Conservation (phyloP, 2,888 invertebrate species). For the Oscheius sp. region DNA sequence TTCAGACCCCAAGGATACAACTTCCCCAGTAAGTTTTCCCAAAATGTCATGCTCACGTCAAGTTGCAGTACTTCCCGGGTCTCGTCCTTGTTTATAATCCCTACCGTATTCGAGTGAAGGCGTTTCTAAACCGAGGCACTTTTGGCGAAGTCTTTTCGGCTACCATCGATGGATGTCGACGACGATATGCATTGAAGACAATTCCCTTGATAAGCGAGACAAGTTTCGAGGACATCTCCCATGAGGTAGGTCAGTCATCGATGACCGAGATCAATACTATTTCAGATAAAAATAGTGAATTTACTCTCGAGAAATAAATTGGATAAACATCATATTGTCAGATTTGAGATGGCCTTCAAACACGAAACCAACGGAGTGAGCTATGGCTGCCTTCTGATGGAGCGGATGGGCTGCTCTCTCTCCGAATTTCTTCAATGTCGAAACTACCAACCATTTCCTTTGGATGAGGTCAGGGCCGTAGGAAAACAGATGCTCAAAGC, state of each 20-base stretch:
- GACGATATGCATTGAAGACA: conserved; percentile 3
- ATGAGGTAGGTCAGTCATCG: background rate
- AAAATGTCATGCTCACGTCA: too few relatives aligned
- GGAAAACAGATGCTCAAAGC: conserved; percentile 13
- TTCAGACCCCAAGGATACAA: too few relatives aligned
- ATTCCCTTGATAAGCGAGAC: background rate
- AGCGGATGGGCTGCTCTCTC: conserved; percentile 6
- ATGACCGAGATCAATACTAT: background rate
- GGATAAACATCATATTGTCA: background rate
- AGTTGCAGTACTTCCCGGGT: too few relatives aligned
- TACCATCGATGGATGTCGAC: background rate
- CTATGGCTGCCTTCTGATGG: conserved; percentile 11
- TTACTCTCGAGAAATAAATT: background rate
- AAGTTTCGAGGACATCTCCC: too few relatives aligned
- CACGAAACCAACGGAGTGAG: background rate
- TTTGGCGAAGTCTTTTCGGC: conserved; percentile 13
- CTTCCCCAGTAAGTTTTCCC: too few relatives aligned
- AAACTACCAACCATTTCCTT: background rate
- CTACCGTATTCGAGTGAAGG: background rate
- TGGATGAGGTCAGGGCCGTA: background rate
- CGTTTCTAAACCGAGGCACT: background rate
- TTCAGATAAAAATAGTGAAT: background rate
- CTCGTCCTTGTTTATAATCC: too few relatives aligned
- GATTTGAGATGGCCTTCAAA: background rate
- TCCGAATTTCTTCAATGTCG: background rate